phyloP scores from a whole-genome alignment of 2,797 vertebrate genomes.

The Mormyrops boulengeri region DNA sequence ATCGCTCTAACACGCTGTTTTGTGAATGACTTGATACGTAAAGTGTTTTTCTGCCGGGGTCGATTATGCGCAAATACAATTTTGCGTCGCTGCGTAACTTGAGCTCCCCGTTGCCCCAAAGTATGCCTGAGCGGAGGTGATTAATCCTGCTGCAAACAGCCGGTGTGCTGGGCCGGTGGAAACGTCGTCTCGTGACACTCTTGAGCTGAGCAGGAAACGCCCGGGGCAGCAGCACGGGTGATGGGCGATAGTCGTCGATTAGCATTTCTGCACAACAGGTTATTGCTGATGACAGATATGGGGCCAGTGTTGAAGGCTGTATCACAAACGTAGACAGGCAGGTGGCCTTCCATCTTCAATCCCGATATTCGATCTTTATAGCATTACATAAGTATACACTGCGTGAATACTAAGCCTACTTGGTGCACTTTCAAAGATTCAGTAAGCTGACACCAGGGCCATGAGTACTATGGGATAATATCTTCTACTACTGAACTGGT shows the following conservation, averaged over 20 bases:
- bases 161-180: background rate
- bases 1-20: background rate
- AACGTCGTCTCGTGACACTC: background rate
- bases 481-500: background rate
- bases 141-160: background rate
- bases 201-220: background rate
- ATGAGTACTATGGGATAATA: background rate
- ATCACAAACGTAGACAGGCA: background rate
- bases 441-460: background rate
- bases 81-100: background rate
- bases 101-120: background rate
- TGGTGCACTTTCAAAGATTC: background rate
- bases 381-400: background rate
- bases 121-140: background rate
- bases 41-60: background rate
- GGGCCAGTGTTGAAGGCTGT: background rate
- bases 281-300: conserved; percentile 1
- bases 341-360: background rate
- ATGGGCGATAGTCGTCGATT: background rate
- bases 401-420: background rate
- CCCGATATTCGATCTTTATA: background rate
- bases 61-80: background rate
- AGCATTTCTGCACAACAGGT: background rate
- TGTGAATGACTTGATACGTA: background rate
- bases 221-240: background rate